Evolutionary conservation across 2,797 vertebrate genomes (phyloP).

Genomic region (Sitta carolinensis): DNA sequence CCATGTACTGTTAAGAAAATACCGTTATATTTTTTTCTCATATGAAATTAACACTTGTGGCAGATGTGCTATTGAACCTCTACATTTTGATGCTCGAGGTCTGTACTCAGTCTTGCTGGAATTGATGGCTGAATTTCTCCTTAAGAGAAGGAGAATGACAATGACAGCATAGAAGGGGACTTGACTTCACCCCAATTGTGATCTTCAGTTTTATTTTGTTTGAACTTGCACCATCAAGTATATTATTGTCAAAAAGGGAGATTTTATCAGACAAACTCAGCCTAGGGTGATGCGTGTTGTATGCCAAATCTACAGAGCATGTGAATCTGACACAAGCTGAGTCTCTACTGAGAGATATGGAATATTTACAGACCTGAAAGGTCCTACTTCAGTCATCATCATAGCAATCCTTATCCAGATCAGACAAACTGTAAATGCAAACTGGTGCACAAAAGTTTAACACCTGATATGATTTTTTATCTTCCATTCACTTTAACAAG

Average conservation of each 20-base stretch:
- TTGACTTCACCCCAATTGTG: not conserved
- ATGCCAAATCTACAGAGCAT: not conserved
- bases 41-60: not conserved
- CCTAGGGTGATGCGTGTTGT: not conserved
- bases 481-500: not conserved
- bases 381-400: not conserved
- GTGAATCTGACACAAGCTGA: not conserved
- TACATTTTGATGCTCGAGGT: not conserved
- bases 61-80: not conserved
- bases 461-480: not conserved
- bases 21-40: not conserved
- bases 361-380: not conserved
- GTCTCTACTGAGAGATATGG: not conserved
- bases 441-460: not conserved
- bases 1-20: not conserved
- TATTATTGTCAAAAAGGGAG: not conserved
- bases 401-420: not conserved
- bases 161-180: not conserved
- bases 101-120: not conserved
- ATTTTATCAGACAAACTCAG: not conserved
- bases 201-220: not conserved
- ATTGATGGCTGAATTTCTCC: not conserved
- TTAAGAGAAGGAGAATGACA: not conserved
- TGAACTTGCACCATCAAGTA: not conserved
- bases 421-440: not conserved